phyloP scores from a whole-genome alignment of 2,888 invertebrate species.

The Drosophila maculinotata region DNA sequence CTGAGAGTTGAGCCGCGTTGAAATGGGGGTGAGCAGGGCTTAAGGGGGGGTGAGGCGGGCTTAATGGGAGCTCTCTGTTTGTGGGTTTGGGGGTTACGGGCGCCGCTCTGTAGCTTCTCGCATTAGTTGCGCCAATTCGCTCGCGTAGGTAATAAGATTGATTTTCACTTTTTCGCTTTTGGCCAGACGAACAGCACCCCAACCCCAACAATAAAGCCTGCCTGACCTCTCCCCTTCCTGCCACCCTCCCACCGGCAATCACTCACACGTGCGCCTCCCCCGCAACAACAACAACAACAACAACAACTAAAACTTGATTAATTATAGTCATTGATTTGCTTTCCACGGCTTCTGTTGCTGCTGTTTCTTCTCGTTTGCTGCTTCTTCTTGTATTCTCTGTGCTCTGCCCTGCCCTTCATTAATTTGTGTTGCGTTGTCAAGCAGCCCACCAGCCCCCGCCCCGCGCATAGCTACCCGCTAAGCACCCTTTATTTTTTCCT shows the following conservation, averaged over 20 bases:
- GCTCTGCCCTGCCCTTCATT: conserved; percentile 62
- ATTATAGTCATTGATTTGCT: conserved; percentile 81
- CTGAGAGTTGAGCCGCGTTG: background rate
- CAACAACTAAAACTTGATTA: conserved; percentile 73
- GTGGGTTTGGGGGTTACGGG: too few species aligned
- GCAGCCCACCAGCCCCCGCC: background rate
- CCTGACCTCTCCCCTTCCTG: background rate
- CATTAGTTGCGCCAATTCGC: conserved; percentile 57
- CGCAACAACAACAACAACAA: conserved; percentile 5
- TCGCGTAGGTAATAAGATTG: conserved; percentile 77
- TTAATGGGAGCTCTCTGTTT: too few species aligned
- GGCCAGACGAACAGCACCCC: background rate
- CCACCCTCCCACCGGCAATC: conserved; percentile 49
- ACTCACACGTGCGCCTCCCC: conserved; percentile 65
- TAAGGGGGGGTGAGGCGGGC: background rate
- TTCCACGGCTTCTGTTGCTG: conserved; percentile 68
- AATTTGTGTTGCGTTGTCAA: conserved; percentile 65
- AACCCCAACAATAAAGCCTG: background rate
- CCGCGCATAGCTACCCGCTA: background rate
- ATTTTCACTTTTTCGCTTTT: conserved; percentile 77
- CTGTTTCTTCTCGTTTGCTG: background rate
- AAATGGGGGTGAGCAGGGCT: background rate
- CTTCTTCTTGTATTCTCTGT: conserved; percentile 15
- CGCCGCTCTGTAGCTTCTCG: conserved; percentile 4
- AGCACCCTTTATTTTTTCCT: background rate